Conservation (phyloP, 2,888 invertebrate species). For the Oligia latruncula region DNA sequence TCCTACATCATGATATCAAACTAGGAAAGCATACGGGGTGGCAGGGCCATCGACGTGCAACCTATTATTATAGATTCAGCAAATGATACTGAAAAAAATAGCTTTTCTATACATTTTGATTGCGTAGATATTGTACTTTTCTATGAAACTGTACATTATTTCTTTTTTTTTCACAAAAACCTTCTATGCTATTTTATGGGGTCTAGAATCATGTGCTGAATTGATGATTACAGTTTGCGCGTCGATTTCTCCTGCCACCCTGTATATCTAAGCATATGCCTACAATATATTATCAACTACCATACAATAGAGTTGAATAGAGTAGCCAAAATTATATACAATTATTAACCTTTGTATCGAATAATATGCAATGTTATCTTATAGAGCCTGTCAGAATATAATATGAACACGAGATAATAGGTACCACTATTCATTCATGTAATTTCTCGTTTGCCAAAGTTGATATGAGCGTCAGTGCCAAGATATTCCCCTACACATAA, state of each 20-base stretch:
- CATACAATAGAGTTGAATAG: slow-evolving; percentile 13
- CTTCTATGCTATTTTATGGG: background rate
- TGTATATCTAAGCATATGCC: background rate
- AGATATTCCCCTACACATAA: slow-evolving; percentile 40
- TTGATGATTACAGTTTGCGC: background rate
- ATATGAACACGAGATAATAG: slow-evolving; percentile 16
- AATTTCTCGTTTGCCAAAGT: slow-evolving; percentile 41
- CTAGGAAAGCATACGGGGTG: slow-evolving; percentile 11
- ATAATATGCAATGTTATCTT: slow-evolving; percentile 26
- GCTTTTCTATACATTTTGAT: background rate
- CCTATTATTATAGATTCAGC: background rate
- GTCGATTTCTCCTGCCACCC: background rate
- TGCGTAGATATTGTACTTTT: background rate
- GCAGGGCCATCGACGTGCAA: background rate
- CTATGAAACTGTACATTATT: no score
- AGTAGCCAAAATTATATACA: slow-evolving; percentile 12
- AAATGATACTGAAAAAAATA: background rate
- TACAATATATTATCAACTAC: slow-evolving; percentile 5
- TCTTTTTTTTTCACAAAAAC: background rate
- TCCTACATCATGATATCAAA: slow-evolving; percentile 15
- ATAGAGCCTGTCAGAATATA: slow-evolving; percentile 13
- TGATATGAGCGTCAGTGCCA: slow-evolving; percentile 26
- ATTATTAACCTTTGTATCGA: background rate
- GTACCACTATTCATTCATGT: slow-evolving; percentile 35
- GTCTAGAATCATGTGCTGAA: background rate